phyloP scores from a whole-genome alignment of 2,888 invertebrate species.

The Polylopha cassiicola region DNA sequence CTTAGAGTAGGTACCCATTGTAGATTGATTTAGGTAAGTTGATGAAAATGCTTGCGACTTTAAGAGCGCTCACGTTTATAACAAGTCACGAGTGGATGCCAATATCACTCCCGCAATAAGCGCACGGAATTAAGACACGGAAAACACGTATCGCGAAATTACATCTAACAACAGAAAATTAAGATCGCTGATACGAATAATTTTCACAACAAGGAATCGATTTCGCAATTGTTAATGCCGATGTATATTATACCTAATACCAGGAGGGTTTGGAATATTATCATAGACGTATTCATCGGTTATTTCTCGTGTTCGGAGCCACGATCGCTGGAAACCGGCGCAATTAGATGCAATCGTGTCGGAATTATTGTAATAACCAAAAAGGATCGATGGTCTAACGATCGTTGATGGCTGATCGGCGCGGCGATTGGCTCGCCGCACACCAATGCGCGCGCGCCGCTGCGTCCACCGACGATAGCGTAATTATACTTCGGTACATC shows the following conservation, averaged over 20 bases:
- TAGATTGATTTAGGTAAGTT: no score
- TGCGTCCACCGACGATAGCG: conserved; percentile 62
- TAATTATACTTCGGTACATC: conserved; percentile 64
- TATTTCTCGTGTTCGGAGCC: conserved; percentile 50
- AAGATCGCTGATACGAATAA: conserved; percentile 52
- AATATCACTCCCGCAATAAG: conserved; percentile 14
- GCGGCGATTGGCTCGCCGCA: conserved; percentile 60
- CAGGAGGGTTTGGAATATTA: conserved; percentile 24
- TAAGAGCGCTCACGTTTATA: no score
- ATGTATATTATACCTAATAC: no score
- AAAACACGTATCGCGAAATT: conserved; percentile 59
- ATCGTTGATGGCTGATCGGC: conserved; percentile 47
- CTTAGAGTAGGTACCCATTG: no score
- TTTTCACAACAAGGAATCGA: conserved; percentile 48
- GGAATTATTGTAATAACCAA: conserved; percentile 76
- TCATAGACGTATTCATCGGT: conserved; percentile 51
- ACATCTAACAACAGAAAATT: conserved; percentile 49
- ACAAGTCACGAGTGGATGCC: conserved; percentile 7
- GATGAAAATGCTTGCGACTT: no score
- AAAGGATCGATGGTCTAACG: conserved; percentile 70
- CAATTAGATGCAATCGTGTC: conserved; percentile 73
- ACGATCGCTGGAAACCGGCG: conserved; percentile 64
- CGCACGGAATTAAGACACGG: conserved; percentile 33
- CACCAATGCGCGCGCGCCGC: conserved; percentile 70
- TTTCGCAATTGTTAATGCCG: conserved; percentile 42